phyloP scores from a whole-genome alignment of 1,140 invertebrate species.

The Ceratina australensis region DNA sequence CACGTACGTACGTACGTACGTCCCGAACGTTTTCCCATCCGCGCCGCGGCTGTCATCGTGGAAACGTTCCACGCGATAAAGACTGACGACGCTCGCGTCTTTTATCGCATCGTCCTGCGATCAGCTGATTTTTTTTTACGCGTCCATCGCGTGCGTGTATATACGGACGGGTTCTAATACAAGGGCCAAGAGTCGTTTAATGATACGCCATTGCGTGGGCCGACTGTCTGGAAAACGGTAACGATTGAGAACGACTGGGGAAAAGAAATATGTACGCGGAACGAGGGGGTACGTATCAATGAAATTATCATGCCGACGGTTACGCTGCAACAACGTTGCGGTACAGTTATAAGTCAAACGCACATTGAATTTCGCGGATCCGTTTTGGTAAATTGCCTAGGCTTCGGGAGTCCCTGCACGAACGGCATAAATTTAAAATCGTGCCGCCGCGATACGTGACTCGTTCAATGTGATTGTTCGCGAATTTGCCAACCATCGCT shows the following conservation, averaged over 20 bases:
- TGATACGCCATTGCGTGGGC: constrained; percentile 12
- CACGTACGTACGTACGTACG: not conserved
- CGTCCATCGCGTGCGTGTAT: constrained; percentile 1
- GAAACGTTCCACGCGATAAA: not conserved
- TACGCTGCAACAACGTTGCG: no score
- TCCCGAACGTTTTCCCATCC: not conserved
- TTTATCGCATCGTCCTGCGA: constrained; percentile 2
- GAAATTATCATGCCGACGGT: not conserved
- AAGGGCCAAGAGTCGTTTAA: not conserved
- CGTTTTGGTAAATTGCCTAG: not conserved
- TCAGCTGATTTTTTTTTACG: constrained; percentile 40
- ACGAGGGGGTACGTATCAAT: not conserved
- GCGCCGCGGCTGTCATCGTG: not conserved
- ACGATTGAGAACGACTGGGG: not conserved
- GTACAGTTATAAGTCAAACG: not conserved
- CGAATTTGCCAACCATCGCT: not conserved
- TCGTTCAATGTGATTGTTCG: not conserved
- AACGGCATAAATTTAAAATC: not conserved
- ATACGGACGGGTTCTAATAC: not conserved
- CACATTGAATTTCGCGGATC: not conserved
- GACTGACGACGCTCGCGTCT: not conserved
- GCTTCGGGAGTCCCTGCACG: not conserved
- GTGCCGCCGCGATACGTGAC: not conserved
- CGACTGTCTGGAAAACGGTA: not conserved
- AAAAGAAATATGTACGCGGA: not conserved